Base-by-base conservation (phyloP, 2,113 vertebrate species). In the Benitochromis conjunctus region DNA sequence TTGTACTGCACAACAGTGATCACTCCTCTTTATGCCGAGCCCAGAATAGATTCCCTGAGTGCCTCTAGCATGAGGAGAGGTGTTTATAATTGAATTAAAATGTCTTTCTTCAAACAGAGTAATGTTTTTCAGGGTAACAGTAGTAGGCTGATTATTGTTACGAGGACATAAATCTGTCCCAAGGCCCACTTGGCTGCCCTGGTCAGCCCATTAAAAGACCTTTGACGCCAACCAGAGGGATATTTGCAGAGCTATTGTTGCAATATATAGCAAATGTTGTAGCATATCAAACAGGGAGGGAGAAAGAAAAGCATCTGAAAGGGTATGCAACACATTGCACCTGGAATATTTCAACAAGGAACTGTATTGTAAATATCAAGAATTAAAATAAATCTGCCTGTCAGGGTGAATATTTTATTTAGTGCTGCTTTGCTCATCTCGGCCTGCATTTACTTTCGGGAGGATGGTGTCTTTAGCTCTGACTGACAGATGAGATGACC, bases 221-320 rank as follows among this genome's bases (percentile, higher is more conserved):
- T 88, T 89, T 92, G 94, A 95, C 90, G 90, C 93, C 94, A 95
- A 89, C 83, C 85, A 74, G 79, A 81, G 79, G 90, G 87, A 91
- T 95, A 94, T 95, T 95, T 96, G 93, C 92, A 93, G 95, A 92
- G 87, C 90, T 94, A 95, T 95, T 95, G 92, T 94, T 95, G 92
- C 79, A n/a, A 85, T 86, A 54, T 77, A 21, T 14, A 54, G 7
- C 41, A 77, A 53, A 51, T 76, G 26, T 51, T 76, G 9, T 0
- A 56, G 66, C 58, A 46, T 54, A 80, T 26, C 38, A 38, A 66
- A 64, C 21, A 84, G 36, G 19, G 21, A 36, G 29, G 81, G 38
- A 53, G 80, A 85, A 81, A 77, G 79, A 55, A 88, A 74, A 51
- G 26, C 56, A 38, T 66, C 31, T 56, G 18, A 5, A 76, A 19